Conservation (phyloP, 2,797 vertebrate species). For the Neosilurus hyrtlii region DNA sequence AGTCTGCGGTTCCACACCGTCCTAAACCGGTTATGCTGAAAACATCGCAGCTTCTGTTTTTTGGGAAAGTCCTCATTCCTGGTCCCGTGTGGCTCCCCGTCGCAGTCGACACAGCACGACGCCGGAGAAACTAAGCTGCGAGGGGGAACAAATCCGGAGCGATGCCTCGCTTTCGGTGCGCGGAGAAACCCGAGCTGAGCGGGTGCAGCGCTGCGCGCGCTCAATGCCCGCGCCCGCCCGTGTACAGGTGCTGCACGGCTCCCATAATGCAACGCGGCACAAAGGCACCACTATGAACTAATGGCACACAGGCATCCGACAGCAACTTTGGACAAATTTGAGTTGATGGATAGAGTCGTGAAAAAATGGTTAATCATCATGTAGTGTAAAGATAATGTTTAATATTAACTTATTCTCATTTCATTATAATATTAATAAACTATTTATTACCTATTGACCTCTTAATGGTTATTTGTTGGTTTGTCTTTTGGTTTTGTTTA, state of each 20-base stretch:
- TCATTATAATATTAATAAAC: too few relatives aligned
- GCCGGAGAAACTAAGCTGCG: slow-evolving; percentile 66
- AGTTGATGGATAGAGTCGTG: not conserved
- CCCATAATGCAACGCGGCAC: slow-evolving; percentile 80
- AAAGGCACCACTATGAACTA: slow-evolving; percentile 74
- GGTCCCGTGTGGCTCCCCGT: slow-evolving; percentile 65
- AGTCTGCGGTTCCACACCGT: slow-evolving; percentile 51
- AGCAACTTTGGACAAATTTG: slow-evolving; percentile 2
- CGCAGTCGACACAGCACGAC: slow-evolving; percentile 62
- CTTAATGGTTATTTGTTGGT: not conserved
- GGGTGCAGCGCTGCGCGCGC: slow-evolving; percentile 66
- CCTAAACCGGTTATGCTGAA: slow-evolving; percentile 73
- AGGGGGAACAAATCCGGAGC: slow-evolving; percentile 58
- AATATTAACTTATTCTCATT: not conserved
- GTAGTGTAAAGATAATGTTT: not conserved
- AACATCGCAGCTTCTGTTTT: slow-evolving; percentile 76
- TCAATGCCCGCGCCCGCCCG: slow-evolving; percentile 69
- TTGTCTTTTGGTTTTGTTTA: too few relatives aligned
- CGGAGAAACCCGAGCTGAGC: slow-evolving; percentile 71
- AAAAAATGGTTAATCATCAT: slow-evolving; percentile 4
- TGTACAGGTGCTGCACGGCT: slow-evolving; percentile 73
- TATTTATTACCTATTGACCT: not conserved
- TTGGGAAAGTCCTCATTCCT: slow-evolving; percentile 77
- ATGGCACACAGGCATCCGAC: slow-evolving; percentile 66
- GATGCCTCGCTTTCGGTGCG: slow-evolving; percentile 58